These are phyloP conservation scores for Pangasius djambal DNA, from an alignment of 2,797 vertebrate species.

Conservation along the genomic window DNA sequence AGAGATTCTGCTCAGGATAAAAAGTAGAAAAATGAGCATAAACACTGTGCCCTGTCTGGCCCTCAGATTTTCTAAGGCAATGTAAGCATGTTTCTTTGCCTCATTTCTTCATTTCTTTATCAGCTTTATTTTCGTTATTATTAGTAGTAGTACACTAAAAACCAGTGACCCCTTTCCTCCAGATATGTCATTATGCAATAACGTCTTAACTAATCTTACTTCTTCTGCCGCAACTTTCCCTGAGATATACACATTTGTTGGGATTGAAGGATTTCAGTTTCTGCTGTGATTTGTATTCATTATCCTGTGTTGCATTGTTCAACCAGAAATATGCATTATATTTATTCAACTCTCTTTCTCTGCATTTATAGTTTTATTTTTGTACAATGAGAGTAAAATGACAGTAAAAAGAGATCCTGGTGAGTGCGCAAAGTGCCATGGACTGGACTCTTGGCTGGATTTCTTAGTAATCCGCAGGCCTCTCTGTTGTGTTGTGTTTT, in stretches of 20 bases:
- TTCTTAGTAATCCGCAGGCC: constrained; percentile 25
- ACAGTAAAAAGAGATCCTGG: constrained; percentile 57
- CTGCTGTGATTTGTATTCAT: constrained; percentile 21
- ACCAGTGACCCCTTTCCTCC: constrained; percentile 4
- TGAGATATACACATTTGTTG: constrained; percentile 25
- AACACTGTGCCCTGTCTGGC: constrained; percentile 37
- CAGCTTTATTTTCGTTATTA: not conserved
- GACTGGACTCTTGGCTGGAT: constrained; percentile 34
- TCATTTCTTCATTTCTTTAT: constrained; percentile 18
- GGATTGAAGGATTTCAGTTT: constrained; percentile 24
- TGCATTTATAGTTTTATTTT: constrained; percentile 81
- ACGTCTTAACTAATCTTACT: constrained; percentile 41
- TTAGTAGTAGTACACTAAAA: not conserved
- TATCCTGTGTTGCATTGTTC: constrained; percentile 20
- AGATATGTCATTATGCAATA: constrained; percentile 57
- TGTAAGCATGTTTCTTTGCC: constrained; percentile 25
- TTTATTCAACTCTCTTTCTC: constrained; percentile 43
- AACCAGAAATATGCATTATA: constrained; percentile 50
- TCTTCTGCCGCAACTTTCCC: constrained; percentile 29
- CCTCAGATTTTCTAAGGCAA: constrained; percentile 11
- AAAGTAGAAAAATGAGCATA: constrained; percentile 26
- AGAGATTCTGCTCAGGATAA: constrained; percentile 49
- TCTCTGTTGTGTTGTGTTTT: constrained; percentile 15
- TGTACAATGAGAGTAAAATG: constrained; percentile 75
- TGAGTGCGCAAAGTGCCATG: constrained; percentile 51